These are phyloP conservation scores for Antigone vipio DNA, from an alignment of 2,113 vertebrate genomes.

Conservation along the genomic window DNA sequence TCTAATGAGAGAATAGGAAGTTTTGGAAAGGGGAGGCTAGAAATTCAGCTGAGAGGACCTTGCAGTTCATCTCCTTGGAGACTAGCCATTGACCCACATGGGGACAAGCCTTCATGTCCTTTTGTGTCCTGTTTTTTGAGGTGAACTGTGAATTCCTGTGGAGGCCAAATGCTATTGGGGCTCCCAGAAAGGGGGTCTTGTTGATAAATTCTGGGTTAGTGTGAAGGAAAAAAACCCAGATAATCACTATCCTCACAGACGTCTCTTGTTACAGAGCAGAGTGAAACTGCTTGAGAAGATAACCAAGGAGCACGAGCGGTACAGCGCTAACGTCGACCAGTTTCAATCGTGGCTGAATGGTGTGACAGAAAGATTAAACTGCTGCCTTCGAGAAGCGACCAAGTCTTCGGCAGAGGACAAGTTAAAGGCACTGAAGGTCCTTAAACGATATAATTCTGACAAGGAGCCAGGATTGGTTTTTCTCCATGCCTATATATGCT, in stretches of 20 bases:
- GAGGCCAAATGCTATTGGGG: neutral
- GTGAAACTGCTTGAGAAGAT: constrained; percentile 81
- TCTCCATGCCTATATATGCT: neutral
- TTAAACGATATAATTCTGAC: neutral
- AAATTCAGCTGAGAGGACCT: neutral
- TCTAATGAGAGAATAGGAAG: neutral
- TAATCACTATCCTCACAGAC: neutral
- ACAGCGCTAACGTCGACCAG: constrained; percentile 65
- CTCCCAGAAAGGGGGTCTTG: neutral
- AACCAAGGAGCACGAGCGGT: constrained; percentile 81
- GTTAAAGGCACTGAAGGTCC: constrained; percentile 82
- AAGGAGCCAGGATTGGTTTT: neutral
- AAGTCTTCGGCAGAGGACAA: constrained; percentile 55
- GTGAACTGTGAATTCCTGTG: neutral
- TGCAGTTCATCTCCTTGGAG: neutral
- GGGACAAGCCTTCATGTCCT: neutral
- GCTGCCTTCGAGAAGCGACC: constrained; percentile 59
- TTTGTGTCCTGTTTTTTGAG: neutral
- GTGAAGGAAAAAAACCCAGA: neutral
- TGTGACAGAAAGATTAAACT: constrained; percentile 78
- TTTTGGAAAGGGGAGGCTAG: neutral
- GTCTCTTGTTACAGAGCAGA: constrained; percentile 77
- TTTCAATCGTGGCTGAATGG: constrained; percentile 85
- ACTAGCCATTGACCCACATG: neutral
- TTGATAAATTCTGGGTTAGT: neutral